Evolutionary conservation across 2,888 invertebrate genomes (phyloP).

Genomic region (Junonia oenone): DNA sequence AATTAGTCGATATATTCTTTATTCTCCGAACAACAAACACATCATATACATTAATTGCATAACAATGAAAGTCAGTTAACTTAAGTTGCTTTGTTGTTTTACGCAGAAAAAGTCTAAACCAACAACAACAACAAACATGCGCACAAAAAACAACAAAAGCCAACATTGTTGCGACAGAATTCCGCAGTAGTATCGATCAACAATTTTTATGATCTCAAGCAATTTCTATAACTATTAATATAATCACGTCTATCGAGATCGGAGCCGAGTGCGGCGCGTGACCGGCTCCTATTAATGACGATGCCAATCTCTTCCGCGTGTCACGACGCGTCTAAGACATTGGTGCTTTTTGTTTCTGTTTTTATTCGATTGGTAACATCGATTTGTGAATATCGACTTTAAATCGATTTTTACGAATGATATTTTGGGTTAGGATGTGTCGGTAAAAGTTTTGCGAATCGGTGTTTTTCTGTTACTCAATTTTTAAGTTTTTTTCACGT

Average conservation of each 20-base stretch:
- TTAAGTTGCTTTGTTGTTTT: too few species aligned
- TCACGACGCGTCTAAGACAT: conserved; percentile 31
- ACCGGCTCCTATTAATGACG: conserved; percentile 46
- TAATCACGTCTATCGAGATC: not conserved
- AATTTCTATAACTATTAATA: not conserved
- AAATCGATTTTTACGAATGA: not conserved
- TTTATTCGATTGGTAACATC: conserved; percentile 11
- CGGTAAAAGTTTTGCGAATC: not conserved
- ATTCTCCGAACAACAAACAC: too few species aligned
- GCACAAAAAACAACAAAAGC: too few species aligned
- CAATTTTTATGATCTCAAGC: not conserved
- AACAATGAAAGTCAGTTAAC: too few species aligned
- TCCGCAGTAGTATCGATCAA: not conserved
- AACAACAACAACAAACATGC: not conserved
- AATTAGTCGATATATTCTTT: too few species aligned
- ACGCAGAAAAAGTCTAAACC: not conserved
- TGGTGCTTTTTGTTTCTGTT: conserved; percentile 4
- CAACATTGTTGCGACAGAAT: not conserved
- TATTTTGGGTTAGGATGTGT: not conserved
- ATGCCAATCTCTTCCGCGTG: conserved; percentile 57
- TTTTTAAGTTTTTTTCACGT: too few species aligned
- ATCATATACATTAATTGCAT: too few species aligned
- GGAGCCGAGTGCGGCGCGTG: conserved; percentile 37
- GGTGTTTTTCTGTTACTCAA: too few species aligned
- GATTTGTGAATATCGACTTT: conserved; percentile 7